phyloP scores from a whole-genome alignment of 2,797 vertebrate species.

The Tangara arthus region DNA sequence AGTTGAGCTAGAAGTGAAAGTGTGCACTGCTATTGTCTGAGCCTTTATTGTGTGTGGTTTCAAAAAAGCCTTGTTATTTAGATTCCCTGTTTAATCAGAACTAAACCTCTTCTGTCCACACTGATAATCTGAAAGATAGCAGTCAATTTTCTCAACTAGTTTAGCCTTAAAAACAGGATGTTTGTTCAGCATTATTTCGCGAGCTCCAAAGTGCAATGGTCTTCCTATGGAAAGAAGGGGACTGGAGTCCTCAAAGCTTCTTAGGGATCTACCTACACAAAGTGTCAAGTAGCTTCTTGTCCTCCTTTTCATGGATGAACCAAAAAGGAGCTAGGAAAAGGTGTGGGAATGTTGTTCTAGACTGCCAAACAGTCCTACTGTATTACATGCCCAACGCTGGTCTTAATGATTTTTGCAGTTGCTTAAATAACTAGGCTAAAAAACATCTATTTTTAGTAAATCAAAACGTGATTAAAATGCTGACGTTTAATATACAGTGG shows the following conservation, averaged over 20 bases:
- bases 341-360: slow-evolving; percentile 41
- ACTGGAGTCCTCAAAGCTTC: slow-evolving; percentile 32
- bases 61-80: slow-evolving; percentile 75
- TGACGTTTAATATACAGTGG: slow-evolving; percentile 67
- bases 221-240: slow-evolving; percentile 78
- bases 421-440: slow-evolving; percentile 74
- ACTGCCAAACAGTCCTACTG: slow-evolving; percentile 46
- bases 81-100: slow-evolving; percentile 75
- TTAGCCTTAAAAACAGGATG: slow-evolving; percentile 74
- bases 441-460: slow-evolving; percentile 69
- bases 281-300: slow-evolving; percentile 45
- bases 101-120: slow-evolving; percentile 70
- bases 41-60: slow-evolving; percentile 78
- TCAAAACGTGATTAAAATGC: slow-evolving; percentile 69
- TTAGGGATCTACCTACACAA: slow-evolving; percentile 39
- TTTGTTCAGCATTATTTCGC: slow-evolving; percentile 37
- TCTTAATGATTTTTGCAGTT: slow-evolving; percentile 68
- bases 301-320: slow-evolving; percentile 30
- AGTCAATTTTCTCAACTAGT: slow-evolving; percentile 80
- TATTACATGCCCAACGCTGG: slow-evolving; percentile 22
- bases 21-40: slow-evolving; percentile 82
- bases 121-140: slow-evolving; percentile 79
- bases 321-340: slow-evolving; percentile 13
- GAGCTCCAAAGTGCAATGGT: slow-evolving; percentile 70
- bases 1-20: slow-evolving; percentile 86